Base-by-base conservation (phyloP, 2,113 vertebrate species). In the Greenwoodochromis staneri region DNA sequence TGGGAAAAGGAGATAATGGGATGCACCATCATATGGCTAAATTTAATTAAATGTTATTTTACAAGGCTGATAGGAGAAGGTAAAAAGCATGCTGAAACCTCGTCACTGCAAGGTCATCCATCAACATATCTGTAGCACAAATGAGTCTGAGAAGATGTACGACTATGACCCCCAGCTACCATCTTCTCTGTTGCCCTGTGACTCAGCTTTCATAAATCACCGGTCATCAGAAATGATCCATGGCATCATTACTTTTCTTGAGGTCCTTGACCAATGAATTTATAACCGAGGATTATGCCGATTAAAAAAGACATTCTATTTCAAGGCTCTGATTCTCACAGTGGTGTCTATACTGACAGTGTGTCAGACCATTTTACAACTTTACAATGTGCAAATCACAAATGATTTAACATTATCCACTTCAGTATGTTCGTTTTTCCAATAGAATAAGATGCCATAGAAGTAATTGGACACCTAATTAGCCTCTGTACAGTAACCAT, bases 121-220 rank as follows among this genome's bases (percentile, higher is more conserved):
- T 91, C 91, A 92, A 29, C 55, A 38, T 27, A 66, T 82, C 87
- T 47, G 42, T 81, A 27, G 89, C 76, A 91, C 87, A 84, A 16
- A 42, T 21, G 71, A 34, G 31, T 34, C 81, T 38, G 34, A 66
- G 84, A 87, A 53, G 59, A 78, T 42, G 3, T 21, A 55, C 3
- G 42, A 38, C 24, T 13, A 5, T 36, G 55, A 42, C 42, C 69
- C 69, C 31, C 71, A 14, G 27, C 51, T 55, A 16, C 27, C 76
- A 38, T 29, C 63, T 24, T 21, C n/a, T n/a, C 27, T 53, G 78
- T 53, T 87, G n/a, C 55, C 42, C 59, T 13, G 12, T 71, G 78
- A 78, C 40, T 55, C 57, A 13, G 14, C 69, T 66, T 5, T 69
- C 61, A 87, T 92, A 40, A 87, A 91, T 89, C 86, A 86, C 80